A percentile compares a stretch with the other conserved stretches of the same genome.
phyloP scores from a whole-genome alignment of 2,888 invertebrate species.

The Apoda limacodes region DNA sequence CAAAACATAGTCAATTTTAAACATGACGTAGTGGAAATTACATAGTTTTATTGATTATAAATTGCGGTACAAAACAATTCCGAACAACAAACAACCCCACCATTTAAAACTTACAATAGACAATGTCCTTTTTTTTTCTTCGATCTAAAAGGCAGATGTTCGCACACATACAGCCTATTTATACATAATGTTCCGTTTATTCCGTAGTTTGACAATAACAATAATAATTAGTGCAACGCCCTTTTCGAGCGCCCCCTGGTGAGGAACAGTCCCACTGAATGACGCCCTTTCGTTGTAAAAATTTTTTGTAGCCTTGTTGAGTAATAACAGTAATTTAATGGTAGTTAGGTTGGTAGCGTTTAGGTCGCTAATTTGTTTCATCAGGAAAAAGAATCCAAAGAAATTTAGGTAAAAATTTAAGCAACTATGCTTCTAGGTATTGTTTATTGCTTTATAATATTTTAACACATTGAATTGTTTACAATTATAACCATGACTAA shows the following conservation, averaged over 20 bases:
- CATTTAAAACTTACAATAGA: not conserved
- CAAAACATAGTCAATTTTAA: too few relatives aligned
- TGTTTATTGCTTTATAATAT: too few relatives aligned
- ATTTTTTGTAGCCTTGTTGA: too few relatives aligned
- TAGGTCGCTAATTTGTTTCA: too few relatives aligned
- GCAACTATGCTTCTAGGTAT: too few relatives aligned
- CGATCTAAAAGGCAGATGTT: conserved; percentile 42
- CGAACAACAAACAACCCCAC: conserved; percentile 11
- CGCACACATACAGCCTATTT: conserved; percentile 27
- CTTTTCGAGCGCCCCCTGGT: conserved; percentile 25
- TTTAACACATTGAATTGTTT: too few relatives aligned
- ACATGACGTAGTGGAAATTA: too few relatives aligned
- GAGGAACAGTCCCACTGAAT: conserved; percentile 20
- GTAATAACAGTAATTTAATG: conserved; percentile 41
- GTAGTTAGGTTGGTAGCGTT: conserved; percentile 31
- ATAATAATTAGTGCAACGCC: conserved; percentile 34
- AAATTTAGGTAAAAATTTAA: too few relatives aligned
- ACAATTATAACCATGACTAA: too few relatives aligned
- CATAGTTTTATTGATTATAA: conserved; percentile 14
- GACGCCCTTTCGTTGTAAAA: conserved; percentile 25
- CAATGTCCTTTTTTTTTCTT: conserved; percentile 29
- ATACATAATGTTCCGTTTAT: too few relatives aligned
- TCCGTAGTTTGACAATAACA: conserved; percentile 29
- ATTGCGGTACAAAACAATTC: conserved; percentile 23
- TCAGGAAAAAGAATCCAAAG: too few relatives aligned